A percentile compares a stretch with the other conserved stretches of the same genome.
Evolutionary conservation across 1,140 invertebrate genomes (phyloP).

Genomic region (Lethrus apterus): DNA sequence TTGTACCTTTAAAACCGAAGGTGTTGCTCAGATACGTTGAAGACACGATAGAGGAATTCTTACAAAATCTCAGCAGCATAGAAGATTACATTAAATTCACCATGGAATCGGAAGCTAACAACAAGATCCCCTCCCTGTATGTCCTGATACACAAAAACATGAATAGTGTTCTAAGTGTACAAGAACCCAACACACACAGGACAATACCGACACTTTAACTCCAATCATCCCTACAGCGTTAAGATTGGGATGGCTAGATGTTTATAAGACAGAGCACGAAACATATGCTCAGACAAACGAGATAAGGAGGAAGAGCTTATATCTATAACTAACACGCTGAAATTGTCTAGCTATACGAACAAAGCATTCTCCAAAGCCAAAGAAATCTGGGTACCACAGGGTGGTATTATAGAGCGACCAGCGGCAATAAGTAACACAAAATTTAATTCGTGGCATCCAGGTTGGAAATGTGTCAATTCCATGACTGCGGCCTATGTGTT

Average conservation of each 20-base stretch:
- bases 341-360: background rate
- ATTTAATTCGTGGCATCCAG: too few species aligned
- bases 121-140: background rate
- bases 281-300: too few species aligned
- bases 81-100: background rate
- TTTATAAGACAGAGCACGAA: background rate
- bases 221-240: background rate
- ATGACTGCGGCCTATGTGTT: too few species aligned
- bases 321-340: too few species aligned
- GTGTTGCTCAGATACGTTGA: background rate
- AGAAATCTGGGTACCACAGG: too few species aligned
- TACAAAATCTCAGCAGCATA: slow-evolving; percentile 1
- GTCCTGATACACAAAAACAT: background rate
- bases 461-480: too few species aligned
- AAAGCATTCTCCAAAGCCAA: background rate
- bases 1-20: background rate
- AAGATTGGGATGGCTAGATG: background rate
- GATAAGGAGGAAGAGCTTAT: too few species aligned
- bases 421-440: too few species aligned
- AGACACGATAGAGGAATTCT: background rate
- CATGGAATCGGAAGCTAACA: background rate
- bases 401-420: too few species aligned
- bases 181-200: background rate
- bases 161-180: too few species aligned
- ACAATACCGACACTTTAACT: background rate